Base-by-base conservation (phyloP, 1,140 invertebrate genomes). In the Colletes latitarsis region DNA sequence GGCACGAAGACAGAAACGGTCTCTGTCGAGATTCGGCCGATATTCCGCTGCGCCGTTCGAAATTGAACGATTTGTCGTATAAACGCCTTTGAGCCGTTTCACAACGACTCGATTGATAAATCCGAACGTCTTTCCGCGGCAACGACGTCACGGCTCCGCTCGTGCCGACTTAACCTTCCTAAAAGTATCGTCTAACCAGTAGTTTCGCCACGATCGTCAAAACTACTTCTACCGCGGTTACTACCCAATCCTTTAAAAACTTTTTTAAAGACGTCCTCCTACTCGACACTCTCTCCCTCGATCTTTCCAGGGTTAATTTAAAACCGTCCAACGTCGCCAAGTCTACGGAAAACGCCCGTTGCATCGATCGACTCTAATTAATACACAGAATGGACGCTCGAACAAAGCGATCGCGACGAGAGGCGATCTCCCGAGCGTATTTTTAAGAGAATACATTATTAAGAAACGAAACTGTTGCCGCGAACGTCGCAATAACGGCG, bases 61-160 rank as follows among this genome's bases (percentile, higher is more conserved):
- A 82, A 82, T 80, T 79, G 81, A 82, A 80, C 76, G 70, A 82
- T 82, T 80, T 82, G 69, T 79, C 81, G 70, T 82, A 80, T 78
- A 71, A 79, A 63, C 77, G 68, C 64, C 69, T 82, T 78, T 68
- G 53, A 82, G 60, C 60, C 67, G 76, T 49, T 49, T 30, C 74
- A 39, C 74, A 39, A 41, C 15, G 52, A 41, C 53, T 17, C 75
- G 62, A 71, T 78, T 78, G 81, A 78, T 78, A 82, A 82, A 78
- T 77, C 75, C 19, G 21, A 15, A 41, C 8, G 49, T 77, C 74
- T 77, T 55, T 77, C 8, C 19, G 9, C 21, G 17, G n/a, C 14
- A 43, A 62, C 52, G 21, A 21, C n/a, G 30, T 46, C 53, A 21
- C n/a, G 21, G n/a, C 17, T 6, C 46, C 53, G 12, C 57, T 58